These are phyloP conservation scores for Marasmarcha lunaedactyla DNA, from an alignment of 2,888 invertebrate species.

Conservation along the genomic window DNA sequence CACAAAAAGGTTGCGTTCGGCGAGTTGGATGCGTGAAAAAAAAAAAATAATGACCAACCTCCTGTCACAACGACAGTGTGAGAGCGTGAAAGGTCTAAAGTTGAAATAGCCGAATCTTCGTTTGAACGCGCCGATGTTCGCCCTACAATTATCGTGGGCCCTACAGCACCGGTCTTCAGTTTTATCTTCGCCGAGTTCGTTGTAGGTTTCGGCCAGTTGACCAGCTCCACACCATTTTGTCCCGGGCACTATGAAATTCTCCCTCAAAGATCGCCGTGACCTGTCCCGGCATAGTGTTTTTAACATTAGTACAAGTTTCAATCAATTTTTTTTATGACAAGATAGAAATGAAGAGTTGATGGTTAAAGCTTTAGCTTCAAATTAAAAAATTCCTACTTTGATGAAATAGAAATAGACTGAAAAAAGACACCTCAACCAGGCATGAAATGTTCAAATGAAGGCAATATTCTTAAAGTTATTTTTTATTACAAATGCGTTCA, in stretches of 20 bases:
- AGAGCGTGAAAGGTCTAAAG: constrained; percentile 77
- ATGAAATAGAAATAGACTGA: too few species aligned
- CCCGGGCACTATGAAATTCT: constrained; percentile 73
- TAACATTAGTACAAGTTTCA: too few species aligned
- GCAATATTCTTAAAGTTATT: too few species aligned
- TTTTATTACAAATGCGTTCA: too few species aligned
- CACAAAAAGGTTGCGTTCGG: not conserved
- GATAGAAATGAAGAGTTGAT: too few species aligned
- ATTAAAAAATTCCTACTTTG: not conserved
- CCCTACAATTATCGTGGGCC: constrained; percentile 78
- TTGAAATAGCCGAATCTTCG: constrained; percentile 75
- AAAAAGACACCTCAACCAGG: too few species aligned
- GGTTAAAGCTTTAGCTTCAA: not conserved
- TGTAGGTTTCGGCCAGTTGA: constrained; percentile 68
- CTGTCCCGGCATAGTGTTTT: constrained; percentile 28
- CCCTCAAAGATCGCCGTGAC: constrained; percentile 55
- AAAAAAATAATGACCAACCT: constrained; percentile 68
- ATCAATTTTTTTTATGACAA: too few species aligned
- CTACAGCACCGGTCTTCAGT: constrained; percentile 79
- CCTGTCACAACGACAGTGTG: constrained; percentile 82
- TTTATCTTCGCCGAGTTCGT: constrained; percentile 66
- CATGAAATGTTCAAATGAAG: too few species aligned
- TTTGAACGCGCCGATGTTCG: constrained; percentile 72
- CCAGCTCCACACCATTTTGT: constrained; percentile 82
- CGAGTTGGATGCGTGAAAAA: not conserved